A percentile compares a stretch with the other conserved stretches of the same genome.
Evolutionary conservation across 2,888 invertebrate genomes (phyloP).

Genomic region (Mamestra brassicae): DNA sequence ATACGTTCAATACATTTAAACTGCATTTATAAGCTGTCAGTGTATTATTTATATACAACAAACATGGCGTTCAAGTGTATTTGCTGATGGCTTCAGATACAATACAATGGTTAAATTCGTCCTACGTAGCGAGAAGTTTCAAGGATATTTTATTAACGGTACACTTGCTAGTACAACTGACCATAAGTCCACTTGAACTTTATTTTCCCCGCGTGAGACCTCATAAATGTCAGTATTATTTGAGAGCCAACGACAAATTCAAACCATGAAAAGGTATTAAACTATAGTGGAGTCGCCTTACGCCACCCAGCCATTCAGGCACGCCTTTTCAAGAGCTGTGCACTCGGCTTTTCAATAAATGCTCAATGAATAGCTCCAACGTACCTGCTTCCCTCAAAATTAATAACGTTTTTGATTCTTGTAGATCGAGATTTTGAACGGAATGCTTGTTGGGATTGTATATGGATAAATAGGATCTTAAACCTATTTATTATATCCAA

Average conservation of each 20-base stretch:
- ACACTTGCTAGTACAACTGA: constrained; percentile 5
- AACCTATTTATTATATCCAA: background rate
- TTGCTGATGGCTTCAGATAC: too few species aligned
- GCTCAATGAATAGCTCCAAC: constrained; percentile 78
- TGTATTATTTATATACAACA: too few species aligned
- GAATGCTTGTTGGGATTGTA: constrained; percentile 9
- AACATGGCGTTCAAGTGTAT: too few species aligned
- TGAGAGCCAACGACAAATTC: constrained; percentile 60
- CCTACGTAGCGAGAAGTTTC: background rate
- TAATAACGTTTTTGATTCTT: constrained; percentile 76
- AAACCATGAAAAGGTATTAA: constrained; percentile 67
- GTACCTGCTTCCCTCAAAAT: constrained; percentile 75
- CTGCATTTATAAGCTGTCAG: too few species aligned
- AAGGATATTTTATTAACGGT: constrained; percentile 3
- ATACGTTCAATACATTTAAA: too few species aligned
- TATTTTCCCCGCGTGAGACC: constrained; percentile 30
- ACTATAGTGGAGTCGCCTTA: constrained; percentile 67
- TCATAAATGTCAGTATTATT: constrained; percentile 57
- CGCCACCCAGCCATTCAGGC: constrained; percentile 75
- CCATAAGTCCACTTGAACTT: constrained; percentile 8
- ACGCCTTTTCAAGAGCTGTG: constrained; percentile 80
- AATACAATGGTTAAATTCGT: too few species aligned
- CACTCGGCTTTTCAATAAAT: constrained; percentile 82
- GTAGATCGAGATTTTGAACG: constrained; percentile 32
- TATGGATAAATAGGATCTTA: background rate